These are phyloP conservation scores for Sinhomidia bicolor DNA, from an alignment of 2,888 invertebrate genomes.

Conservation along the genomic window DNA sequence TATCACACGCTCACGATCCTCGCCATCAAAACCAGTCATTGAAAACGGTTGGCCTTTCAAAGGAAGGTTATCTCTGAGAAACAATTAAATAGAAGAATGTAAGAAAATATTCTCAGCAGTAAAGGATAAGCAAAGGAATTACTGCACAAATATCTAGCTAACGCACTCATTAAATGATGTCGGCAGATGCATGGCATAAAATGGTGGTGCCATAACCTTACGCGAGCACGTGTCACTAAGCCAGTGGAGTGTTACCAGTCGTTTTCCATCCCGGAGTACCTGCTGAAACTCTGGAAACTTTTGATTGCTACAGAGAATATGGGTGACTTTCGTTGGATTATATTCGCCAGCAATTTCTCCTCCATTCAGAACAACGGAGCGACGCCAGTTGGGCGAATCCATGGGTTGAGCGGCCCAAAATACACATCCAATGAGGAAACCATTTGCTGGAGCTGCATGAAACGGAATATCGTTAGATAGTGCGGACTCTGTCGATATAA, in stretches of 20 bases:
- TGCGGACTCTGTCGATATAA: no score
- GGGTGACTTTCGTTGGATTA: slow-evolving; percentile 94
- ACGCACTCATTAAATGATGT: slow-evolving; percentile 84
- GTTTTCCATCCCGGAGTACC: slow-evolving; percentile 86
- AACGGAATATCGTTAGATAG: no score
- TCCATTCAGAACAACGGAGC: slow-evolving; percentile 90
- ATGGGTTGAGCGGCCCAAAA: slow-evolving; percentile 84
- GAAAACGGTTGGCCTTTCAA: slow-evolving; percentile 86
- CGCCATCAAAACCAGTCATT: slow-evolving; percentile 94
- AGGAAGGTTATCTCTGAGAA: slow-evolving; percentile 87
- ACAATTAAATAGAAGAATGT: slow-evolving; percentile 28
- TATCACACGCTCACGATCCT: slow-evolving; percentile 90
- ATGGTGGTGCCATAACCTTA: slow-evolving; percentile 94
- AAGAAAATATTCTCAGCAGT: no score
- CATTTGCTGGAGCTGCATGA: slow-evolving; percentile 87
- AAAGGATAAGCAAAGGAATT: no score
- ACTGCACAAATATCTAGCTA: no score
- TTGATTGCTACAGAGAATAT: slow-evolving; percentile 95
- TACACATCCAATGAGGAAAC: slow-evolving; percentile 95
- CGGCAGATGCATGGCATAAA: slow-evolving; percentile 96
- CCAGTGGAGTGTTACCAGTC: slow-evolving; percentile 93
- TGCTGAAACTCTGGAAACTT: slow-evolving; percentile 95
- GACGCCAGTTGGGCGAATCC: slow-evolving; percentile 85
- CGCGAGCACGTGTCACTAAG: slow-evolving; percentile 94
- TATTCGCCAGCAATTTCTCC: slow-evolving; percentile 91